Base-by-base conservation (phyloP, 92 coral and sea anemone species). In the Scolanthus callimorphus region DNA sequence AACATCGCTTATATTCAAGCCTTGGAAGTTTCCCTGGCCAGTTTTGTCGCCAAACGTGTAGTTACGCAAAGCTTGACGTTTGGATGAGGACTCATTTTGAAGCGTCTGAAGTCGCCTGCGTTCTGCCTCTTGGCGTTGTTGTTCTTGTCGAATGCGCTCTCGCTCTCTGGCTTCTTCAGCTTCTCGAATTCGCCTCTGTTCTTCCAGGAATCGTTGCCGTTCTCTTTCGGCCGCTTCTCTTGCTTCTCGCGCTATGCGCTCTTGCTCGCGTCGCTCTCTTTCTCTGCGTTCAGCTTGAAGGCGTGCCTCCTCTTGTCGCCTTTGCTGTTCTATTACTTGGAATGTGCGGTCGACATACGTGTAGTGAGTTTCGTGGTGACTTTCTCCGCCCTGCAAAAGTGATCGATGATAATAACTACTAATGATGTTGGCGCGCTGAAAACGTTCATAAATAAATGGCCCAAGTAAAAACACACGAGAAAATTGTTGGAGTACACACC, bases 21-120 rank as follows among this genome's bases (percentile, higher is more conserved):
- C 23, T 39, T 37, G 51, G 27, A 80, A 49, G 27, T 53, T 49
- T 46, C 48, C 53, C 13, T 46, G 43, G 30, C 51, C 29, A 27
- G 64, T 65, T 37, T 59, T 73, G n/a, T 66, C 50, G 2, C 86
- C 86, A 28, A 80, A 60, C 43, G 46, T 73, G 58, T 80, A 80
- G 20, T 34, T 27, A 20, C 20, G 45, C 44, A 80, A 67, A 15
- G 72, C 53, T 20, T 49, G 1, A 21, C 86, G 86, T n/a, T 63
- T 59, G 20, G 12, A 26, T 20, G 34, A 24, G 11, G 86, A 65
- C 49, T 54, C 49, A 11, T 25, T 20, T 34, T 80, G 38, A 15
- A 80, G 47, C 21, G 47, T 29, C 37, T 49, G 57, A 17, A 59
- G 64, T 47, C 55, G 61, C 8, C 27, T 49, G 20, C 13, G 76